Conservation (phyloP, 35 echinoderm and acorn worm genomes). For the Hemicentrotus pulcherrimus region DNA sequence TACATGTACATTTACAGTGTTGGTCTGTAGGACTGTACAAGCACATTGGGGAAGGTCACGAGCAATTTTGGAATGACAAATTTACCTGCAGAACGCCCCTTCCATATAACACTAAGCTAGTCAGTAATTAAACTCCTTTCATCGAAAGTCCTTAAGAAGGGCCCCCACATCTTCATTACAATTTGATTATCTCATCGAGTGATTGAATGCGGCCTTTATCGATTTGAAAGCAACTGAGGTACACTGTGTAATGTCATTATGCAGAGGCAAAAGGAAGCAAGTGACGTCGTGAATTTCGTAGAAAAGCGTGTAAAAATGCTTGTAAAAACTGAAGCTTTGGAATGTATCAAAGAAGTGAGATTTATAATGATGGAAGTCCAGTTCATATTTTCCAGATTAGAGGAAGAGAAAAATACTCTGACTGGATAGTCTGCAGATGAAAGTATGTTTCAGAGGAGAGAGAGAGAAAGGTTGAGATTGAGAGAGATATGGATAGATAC, state of each 20-base stretch:
- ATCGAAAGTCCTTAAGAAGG: background rate
- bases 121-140: background rate
- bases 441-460: too few relatives aligned
- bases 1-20: background rate
- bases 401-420: too few relatives aligned
- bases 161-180: background rate
- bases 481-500: too few relatives aligned
- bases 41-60: background rate
- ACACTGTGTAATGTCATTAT: background rate
- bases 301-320: too few relatives aligned
- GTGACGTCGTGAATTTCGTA: background rate
- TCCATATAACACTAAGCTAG: background rate
- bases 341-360: too few relatives aligned
- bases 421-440: too few relatives aligned
- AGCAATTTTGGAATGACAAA: background rate
- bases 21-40: background rate
- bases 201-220: background rate
- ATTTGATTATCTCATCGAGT: constrained; percentile 19
- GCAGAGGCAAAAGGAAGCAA: background rate
- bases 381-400: too few relatives aligned
- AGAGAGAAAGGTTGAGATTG: too few relatives aligned
- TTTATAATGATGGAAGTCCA: too few relatives aligned
- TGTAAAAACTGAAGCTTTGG: too few relatives aligned
- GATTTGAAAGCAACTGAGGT: background rate
- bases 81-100: background rate